Conservation (phyloP, 1,140 invertebrate species). For the Lordiphosa clarofinis region DNA sequence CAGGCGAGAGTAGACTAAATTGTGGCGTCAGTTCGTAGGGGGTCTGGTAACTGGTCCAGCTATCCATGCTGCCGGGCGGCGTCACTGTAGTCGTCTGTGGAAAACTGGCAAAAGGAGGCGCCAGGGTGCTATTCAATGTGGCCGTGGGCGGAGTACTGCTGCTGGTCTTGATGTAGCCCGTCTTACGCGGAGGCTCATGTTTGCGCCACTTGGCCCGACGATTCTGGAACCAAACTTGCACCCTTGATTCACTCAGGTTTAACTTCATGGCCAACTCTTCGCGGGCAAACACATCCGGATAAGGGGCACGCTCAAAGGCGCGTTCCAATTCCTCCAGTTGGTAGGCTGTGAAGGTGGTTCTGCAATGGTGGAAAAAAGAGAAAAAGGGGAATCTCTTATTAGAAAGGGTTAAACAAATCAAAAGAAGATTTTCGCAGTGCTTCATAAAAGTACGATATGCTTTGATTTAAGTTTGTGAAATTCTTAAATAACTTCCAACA, state of each 20-base stretch:
- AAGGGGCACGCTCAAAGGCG: constrained; percentile 96
- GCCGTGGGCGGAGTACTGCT: constrained; percentile 82
- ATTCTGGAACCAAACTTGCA: constrained; percentile 93
- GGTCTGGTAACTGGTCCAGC: constrained; percentile 87
- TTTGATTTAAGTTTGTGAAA: too few species aligned
- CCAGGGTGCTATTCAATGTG: constrained; percentile 82
- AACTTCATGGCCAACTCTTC: constrained; percentile 95
- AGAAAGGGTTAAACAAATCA: too few species aligned
- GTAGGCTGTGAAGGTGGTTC: constrained; percentile 97
- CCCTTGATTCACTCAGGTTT: constrained; percentile 94
- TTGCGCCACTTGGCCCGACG: constrained; percentile 98
- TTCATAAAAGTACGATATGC: too few species aligned
- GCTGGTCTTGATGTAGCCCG: constrained; percentile 85
- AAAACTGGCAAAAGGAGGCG: constrained; percentile 83
- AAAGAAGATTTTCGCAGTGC: too few species aligned
- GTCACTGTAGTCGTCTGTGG: constrained; percentile 83
- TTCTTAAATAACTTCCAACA: too few species aligned
- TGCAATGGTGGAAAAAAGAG: constrained; percentile 79
- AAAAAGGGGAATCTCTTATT: too few species aligned
- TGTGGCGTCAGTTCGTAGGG: constrained; percentile 87
- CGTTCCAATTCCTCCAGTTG: constrained; percentile 96
- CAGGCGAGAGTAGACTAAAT: constrained; percentile 86
- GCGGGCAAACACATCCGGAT: constrained; percentile 97
- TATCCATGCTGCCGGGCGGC: constrained; percentile 84
- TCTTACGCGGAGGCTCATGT: constrained; percentile 97